Evolutionary conservation across 2,888 invertebrate species (phyloP), one percentile per base, ranked within the genome.

Genomic region (Clostera curtula): DNA sequence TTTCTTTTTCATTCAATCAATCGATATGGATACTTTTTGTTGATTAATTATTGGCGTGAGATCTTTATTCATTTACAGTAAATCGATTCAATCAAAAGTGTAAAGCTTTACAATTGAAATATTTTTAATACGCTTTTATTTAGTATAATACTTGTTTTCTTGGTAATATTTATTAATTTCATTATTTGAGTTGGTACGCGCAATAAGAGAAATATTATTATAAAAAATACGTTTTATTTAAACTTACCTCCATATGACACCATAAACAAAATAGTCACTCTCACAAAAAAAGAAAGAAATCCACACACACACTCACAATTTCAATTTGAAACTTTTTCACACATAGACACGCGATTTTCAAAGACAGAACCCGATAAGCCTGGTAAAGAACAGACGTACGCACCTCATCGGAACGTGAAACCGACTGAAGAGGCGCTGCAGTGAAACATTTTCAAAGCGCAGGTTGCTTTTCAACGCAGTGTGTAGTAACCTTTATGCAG

Each of bases 261-360:
- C 36, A 40, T 31, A 22, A 10, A 35, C 14, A 33, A 34, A 21
- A 30, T 30, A 29, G 7, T 17, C 35, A 34, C 38, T 11, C 3
- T n/a, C n/a, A n/a, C n/a, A n/a, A n/a, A n/a, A n/a, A n/a, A n/a
- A n/a, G n/a, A 25, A 26, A 22, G 36, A 35, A 40, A 29, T 12
- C 10, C 42, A 39, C 50, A 29, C 12, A 25, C 1, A 7, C 43
- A 46, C 46, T 29, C 12, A 19, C 12, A 28, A 9, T 18, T 15
- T 18, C 4, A 20, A 24, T n/a, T n/a, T n/a, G n/a, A 17, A 21
- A 24, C 23, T 8, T 19, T 24, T 27, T 23, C 16, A 26, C 40
- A 28, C 48, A 38, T 40, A 35, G 37, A 27, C 27, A 43, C 48
- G 48, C 51, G 36, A 38, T 37, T 47, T 33, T 22, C 22, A 21